Evolutionary conservation across 1,140 invertebrate genomes (phyloP).

Genomic region (Cataglyphis hispanica): DNA sequence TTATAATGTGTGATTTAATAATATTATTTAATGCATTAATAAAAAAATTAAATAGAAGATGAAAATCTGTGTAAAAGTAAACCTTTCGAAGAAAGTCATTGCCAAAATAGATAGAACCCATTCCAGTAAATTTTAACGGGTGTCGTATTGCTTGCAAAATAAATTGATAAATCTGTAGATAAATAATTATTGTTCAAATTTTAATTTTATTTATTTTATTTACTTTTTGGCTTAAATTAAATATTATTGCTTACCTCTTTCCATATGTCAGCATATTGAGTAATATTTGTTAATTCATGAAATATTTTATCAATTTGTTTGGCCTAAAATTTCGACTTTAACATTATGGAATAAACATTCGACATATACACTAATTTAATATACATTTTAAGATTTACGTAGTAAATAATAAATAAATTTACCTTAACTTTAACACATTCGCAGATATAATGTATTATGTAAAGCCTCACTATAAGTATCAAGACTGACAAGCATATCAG

Average conservation of each 20-base stretch:
- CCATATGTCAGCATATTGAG: background rate
- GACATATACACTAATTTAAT: too few relatives aligned
- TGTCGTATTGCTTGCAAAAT: background rate
- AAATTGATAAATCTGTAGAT: background rate
- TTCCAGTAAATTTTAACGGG: background rate
- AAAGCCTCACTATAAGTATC: background rate
- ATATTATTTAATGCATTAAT: too few relatives aligned
- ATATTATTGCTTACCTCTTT: background rate
- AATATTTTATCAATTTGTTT: background rate
- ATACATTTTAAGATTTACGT: background rate
- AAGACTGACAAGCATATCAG: background rate
- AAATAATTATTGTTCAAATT: background rate
- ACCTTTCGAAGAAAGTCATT: background rate
- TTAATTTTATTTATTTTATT: background rate
- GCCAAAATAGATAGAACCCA: conserved; percentile 8
- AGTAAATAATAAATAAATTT: too few relatives aligned
- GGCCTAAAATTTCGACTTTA: conserved; percentile 9
- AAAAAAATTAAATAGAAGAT: background rate
- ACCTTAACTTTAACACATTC: conserved; percentile 18
- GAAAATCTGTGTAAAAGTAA: background rate
- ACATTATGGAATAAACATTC: background rate
- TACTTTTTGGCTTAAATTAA: background rate
- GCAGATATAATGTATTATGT: background rate
- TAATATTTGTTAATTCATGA: background rate
- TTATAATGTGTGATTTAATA: too few relatives aligned